phyloP scores from a whole-genome alignment of 2,888 invertebrate genomes.

The Griposia aprilina region DNA sequence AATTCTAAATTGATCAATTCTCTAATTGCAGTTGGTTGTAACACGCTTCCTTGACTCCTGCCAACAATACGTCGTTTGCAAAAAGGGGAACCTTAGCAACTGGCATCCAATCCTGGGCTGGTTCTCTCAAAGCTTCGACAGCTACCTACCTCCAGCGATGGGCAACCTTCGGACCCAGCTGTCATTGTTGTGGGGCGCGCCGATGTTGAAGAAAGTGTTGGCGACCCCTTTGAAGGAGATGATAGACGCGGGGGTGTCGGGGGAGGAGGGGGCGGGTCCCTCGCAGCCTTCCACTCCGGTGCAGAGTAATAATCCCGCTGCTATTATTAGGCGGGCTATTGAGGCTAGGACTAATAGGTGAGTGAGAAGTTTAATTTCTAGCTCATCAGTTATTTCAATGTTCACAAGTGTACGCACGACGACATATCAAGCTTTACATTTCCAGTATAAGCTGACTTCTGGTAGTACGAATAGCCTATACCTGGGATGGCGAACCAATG shows the following conservation, averaged over 20 bases:
- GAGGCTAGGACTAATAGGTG: conserved; percentile 91
- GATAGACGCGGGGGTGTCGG: conserved; percentile 85
- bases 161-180: conserved; percentile 93
- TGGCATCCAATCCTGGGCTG: conserved; percentile 99
- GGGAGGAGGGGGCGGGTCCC: conserved; percentile 88
- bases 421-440: too few species aligned
- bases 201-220: conserved; percentile 84
- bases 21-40: conserved; percentile 93
- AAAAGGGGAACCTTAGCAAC: conserved; percentile 97
- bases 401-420: too few species aligned
- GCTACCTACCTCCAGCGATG: conserved; percentile 93
- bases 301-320: conserved; percentile 85
- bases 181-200: conserved; percentile 92
- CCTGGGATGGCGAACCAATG: too few species aligned
- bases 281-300: conserved; percentile 89
- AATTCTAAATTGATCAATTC: background rate
- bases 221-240: conserved; percentile 88
- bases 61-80: conserved; percentile 97
- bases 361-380: background rate
- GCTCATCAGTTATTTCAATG: too few species aligned
- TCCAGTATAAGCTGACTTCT: too few species aligned
- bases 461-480: too few species aligned
- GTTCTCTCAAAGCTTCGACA: conserved; percentile 95
- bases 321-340: conserved; percentile 86
- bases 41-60: conserved; percentile 97